These are phyloP conservation scores for Pecten maximus DNA, from an alignment of 2,888 invertebrate species.

Conservation along the genomic window DNA sequence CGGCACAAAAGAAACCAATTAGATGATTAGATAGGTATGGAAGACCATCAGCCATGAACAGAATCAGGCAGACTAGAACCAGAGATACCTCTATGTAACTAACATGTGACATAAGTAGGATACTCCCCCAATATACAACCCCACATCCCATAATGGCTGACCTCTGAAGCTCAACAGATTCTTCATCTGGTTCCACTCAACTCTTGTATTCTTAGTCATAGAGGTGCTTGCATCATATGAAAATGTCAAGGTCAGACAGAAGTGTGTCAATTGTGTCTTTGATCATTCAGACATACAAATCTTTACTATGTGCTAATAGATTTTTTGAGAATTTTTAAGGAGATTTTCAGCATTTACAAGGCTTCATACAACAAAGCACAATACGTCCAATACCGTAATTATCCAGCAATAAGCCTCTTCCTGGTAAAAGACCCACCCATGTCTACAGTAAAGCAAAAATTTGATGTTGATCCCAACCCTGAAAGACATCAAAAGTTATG, in stretches of 20 bases:
- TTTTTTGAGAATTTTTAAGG: background rate
- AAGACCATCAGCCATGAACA: background rate
- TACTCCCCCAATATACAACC: constrained; percentile 26
- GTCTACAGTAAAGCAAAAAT: too few relatives aligned
- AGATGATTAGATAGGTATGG: constrained; percentile 9
- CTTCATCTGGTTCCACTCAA: constrained; percentile 30
- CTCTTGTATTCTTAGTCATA: constrained; percentile 24
- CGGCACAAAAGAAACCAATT: background rate
- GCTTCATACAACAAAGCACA: background rate
- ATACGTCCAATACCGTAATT: too few relatives aligned
- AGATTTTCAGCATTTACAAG: background rate
- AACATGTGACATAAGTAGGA: background rate
- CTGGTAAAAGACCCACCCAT: too few relatives aligned
- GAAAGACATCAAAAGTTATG: too few relatives aligned
- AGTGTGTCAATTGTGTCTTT: background rate
- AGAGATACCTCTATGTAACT: background rate
- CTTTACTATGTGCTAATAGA: background rate
- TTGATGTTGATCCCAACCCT: too few relatives aligned
- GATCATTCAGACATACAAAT: background rate
- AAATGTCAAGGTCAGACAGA: background rate
- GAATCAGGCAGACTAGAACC: background rate
- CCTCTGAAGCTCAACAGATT: constrained; percentile 33
- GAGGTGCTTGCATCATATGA: background rate
- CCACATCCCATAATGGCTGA: background rate
- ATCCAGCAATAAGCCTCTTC: too few relatives aligned